Evolutionary conservation across 2,888 invertebrate species (phyloP), one percentile per base, ranked within the genome.

Genomic region (Ennomos quercinarius): DNA sequence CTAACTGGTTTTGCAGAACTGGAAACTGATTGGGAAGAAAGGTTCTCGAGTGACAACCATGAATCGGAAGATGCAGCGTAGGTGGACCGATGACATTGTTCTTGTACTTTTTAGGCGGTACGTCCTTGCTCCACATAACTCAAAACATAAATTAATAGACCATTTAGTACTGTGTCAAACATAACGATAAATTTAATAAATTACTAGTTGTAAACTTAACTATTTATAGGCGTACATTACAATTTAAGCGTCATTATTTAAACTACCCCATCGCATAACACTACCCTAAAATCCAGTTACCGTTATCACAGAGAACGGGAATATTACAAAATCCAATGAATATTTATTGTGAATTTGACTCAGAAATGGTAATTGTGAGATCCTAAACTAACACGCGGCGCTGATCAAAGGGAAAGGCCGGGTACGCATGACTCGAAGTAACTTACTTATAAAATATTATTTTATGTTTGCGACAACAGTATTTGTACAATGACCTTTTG

Each of bases 341-440:
- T 72, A 72, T 72, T 70, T 70, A 70, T 68, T 64, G 58, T 62
- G 60, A 61, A 67, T 67, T 68, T 68, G 60, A 63, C 50, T 62
- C 56, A 54, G 55, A 63, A 66, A 70, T 67, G 64, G 62, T 70
- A 72, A 70, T 69, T 67, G 63, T 65, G 58, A 58, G 64, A 55
- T 62, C 72, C 72, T 70, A 72, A 72, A 69, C 72, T 69, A 72
- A 72, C 72, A 72, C 64, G 58, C 50, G 45, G 40, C 57, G 60
- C 61, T 70, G 67, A 69, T 72, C 64, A 70, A 70, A 67, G 64
- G 63, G 51, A 55, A 42, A 36, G 42, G 43, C 10, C n/a, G 47
- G 43, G 38, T 51, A 58, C 55, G 51, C 50, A 62, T 47, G 47
- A 42, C 12, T 41, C 44, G 27, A 12, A 44, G 48, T 50, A 43